phyloP scores from a whole-genome alignment of 2,888 invertebrate genomes.

The Marasmarcha lunaedactyla region DNA sequence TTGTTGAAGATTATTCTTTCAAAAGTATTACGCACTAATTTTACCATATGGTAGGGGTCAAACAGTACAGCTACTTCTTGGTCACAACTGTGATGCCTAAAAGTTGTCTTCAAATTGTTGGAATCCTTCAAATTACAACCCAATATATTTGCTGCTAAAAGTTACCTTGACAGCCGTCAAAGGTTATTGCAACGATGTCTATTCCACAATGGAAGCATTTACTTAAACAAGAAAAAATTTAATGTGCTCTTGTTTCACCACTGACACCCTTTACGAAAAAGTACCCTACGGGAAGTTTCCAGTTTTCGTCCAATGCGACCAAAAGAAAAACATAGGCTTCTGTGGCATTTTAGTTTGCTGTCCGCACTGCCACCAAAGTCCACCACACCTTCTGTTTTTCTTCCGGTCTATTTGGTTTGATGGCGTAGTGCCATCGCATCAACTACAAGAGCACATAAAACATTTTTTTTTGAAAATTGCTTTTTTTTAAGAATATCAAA shows the following conservation, averaged over 20 bases:
- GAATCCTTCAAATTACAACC: constrained; percentile 15
- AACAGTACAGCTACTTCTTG: constrained; percentile 16
- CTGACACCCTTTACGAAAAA: constrained; percentile 21
- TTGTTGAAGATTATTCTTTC: constrained; percentile 13
- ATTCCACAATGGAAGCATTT: constrained; percentile 19
- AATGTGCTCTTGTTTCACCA: constrained; percentile 18
- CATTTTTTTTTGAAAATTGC: constrained; percentile 4
- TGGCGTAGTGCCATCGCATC: too few relatives aligned
- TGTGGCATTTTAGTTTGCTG: constrained; percentile 8
- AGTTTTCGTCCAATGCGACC: constrained; percentile 20
- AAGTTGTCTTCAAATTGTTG: constrained; percentile 15
- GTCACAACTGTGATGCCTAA: constrained; percentile 14
- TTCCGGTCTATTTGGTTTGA: constrained; percentile 10
- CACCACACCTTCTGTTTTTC: constrained; percentile 2
- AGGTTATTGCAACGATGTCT: constrained; percentile 15
- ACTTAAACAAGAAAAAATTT: constrained; percentile 17
- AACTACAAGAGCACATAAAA: constrained; percentile 12
- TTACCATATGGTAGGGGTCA: constrained; percentile 14
- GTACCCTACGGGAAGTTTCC: constrained; percentile 28
- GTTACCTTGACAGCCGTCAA: constrained; percentile 19
- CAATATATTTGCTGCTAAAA: constrained; percentile 15
- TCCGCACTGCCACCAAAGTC: constrained; percentile 11
- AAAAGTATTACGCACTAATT: constrained; percentile 17
- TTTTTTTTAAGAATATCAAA: constrained; percentile 6
- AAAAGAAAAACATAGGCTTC: constrained; percentile 24